Base-by-base conservation (phyloP, 2,113 vertebrate species). In the Archocentrus centrarchus region DNA sequence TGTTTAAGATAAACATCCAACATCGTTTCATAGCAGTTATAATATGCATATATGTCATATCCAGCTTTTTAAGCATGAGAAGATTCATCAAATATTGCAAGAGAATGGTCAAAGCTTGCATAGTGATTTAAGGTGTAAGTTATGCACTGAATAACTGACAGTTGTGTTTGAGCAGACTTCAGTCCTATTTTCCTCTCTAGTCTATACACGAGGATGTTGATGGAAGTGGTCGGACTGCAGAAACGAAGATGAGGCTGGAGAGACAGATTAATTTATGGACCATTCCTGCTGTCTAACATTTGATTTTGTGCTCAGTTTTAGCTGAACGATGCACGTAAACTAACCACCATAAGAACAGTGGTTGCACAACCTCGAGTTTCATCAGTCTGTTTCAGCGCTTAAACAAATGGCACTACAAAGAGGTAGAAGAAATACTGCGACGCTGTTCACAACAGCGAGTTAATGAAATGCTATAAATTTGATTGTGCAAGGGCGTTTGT, bases 381-480 rank as follows among this genome's bases (percentile, higher is more conserved):
- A 47, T 68, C 15, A 68, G 39, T 68, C n/a, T 66, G 2, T 68
- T 47, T 68, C 17, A 68, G 64, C 41, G 18, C 24, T 70, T 1
- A 0, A 70, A 2, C 41, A 70, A 11, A 50, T 30, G 18, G 64
- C 27, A 50, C 64, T 30, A 50, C 64, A 70, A 70, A 70, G 64
- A 70, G 24, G 41, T 30, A 44, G 41, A 50, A 70, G 64, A 70
- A 70, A 70, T 50, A 30, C 64, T 50, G 41, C 14, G 15, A 30
- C 24, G 4, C 22, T 47, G 27, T 27, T 47, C 41, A 70, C 27
- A 5, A 70, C 22, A 70, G 1, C 11, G 15, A 70, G 64, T 70
- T 70, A 70, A 70, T 70, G 64, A 70, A 70, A 50, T 50, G 24
- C 15, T 50, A 70, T 70, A 70, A 70, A 70, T 70, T 70, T 20